Conservation (phyloP, 2,113 vertebrate species). For the Naja naja region DNA sequence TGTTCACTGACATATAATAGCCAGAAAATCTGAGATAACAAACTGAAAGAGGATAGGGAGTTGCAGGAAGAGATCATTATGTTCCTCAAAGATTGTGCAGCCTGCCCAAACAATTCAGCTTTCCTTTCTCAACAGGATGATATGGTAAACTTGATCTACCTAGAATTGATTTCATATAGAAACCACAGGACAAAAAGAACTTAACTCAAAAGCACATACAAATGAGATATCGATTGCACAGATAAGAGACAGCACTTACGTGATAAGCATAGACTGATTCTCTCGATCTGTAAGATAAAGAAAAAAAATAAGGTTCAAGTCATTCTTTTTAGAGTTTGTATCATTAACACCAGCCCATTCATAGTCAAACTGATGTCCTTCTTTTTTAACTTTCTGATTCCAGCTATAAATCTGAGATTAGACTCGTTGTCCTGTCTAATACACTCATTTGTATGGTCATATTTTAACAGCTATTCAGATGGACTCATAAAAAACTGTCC, state of each 20-base stretch:
- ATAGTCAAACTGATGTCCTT: not conserved
- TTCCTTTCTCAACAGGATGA: not conserved
- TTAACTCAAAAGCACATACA: fast-evolving
- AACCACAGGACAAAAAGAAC: not conserved
- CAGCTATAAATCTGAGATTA: not conserved
- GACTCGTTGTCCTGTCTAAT: not conserved
- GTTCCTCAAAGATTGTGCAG: not conserved
- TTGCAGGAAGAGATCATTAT: not conserved
- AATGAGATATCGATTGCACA: not conserved
- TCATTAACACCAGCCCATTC: not conserved
- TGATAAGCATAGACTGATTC: constrained; percentile 97
- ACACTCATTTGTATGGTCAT: not conserved
- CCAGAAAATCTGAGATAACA: constrained; percentile 17
- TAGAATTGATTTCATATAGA: not conserved
- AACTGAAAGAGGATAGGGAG: not conserved
- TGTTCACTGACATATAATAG: constrained; percentile 36
- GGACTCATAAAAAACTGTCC: not conserved
- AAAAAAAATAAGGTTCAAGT: not conserved
- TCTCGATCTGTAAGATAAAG: constrained; percentile 82
- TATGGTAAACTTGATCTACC: not conserved
- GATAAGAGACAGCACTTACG: constrained; percentile 75
- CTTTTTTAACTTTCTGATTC: not conserved
- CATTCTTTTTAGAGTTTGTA: not conserved
- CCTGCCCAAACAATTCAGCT: not conserved
- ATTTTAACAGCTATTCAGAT: not conserved